Percentiles rank a stretch among this genome's conserved stretches.
Evolutionary conservation across 2,888 invertebrate genomes (phyloP).

Genomic region (Coelogynopora nodosa): DNA sequence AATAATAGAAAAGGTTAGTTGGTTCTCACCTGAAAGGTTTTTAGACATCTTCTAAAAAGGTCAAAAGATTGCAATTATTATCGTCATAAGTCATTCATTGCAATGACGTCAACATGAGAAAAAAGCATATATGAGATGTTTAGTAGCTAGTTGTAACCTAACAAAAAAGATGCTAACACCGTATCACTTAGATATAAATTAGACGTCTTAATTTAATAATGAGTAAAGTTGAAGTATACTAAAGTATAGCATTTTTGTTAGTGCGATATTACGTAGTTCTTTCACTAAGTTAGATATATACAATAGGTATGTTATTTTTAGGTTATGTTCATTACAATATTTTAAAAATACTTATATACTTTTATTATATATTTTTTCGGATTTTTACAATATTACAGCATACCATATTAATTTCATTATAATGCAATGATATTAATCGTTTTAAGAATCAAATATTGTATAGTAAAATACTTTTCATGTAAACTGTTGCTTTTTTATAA

Average conservation of each 20-base stretch:
- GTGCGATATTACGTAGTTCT: not conserved
- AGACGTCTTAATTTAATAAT: not conserved
- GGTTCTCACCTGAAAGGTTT: not conserved
- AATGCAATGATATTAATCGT: not conserved
- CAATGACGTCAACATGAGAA: not conserved
- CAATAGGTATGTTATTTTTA: not conserved
- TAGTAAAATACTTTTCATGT: not conserved
- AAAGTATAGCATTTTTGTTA: not conserved
- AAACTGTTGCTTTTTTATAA: not conserved
- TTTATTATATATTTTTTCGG: not conserved
- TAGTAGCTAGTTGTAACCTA: not conserved
- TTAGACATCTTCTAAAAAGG: not conserved
- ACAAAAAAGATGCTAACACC: not conserved
- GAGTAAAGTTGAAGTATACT: not conserved
- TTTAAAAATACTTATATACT: not conserved
- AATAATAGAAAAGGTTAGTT: not conserved
- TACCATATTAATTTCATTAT: not conserved
- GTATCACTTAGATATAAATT: not conserved
- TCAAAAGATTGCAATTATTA: not conserved
- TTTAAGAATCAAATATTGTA: not conserved
- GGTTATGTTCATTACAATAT: not conserved
- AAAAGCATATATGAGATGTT: not conserved
- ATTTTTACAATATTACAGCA: not conserved
- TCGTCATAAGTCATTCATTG: not conserved
- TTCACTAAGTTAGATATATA: not conserved